Base-by-base conservation (phyloP, 2,888 invertebrate species). In the Ametastegia equiseti region DNA sequence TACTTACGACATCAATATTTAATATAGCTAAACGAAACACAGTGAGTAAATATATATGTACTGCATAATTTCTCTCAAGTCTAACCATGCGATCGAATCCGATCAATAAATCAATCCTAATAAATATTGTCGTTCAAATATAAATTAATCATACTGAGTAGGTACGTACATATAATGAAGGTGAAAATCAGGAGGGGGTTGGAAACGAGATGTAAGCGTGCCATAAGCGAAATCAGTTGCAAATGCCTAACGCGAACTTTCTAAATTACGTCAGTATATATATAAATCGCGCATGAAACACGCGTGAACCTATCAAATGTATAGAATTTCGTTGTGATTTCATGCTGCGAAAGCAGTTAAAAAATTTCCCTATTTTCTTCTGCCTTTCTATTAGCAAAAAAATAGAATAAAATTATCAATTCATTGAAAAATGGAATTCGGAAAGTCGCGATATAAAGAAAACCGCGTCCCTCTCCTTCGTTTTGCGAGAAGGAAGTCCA, bases 401-500 rank as follows among this genome's bases (percentile, higher is more conserved):
- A 78, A 65, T 36, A 81, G 39, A 36, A 57, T 33, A 0, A 33
- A 63, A 27, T 30, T 4, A 7, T 5, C 15, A 2, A 27, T n/a
- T n/a, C n/a, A 15, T 30, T 63, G 27, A 3, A 1, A 33, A 30
- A 63, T 5, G 30, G 33, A 63, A 33, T 3, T 60, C 11, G 77
- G 77, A 42, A 39, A 60, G 39, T 36, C 57, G 77, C 42, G 42
- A 42, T 50, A 7, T 15, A 19, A 19, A 60, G 77, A n/a, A n/a
- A n/a, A 60, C 77, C 57, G 60, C 42, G 15, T 50, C n/a, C 36
- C 42, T 54, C 54, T 39, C n/a, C 4, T 36, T 23, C 23, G 54
- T 36, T 23, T 33, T 19, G 19, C 73, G 77, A 77, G 54, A 27
- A 78, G 86, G 86, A 87, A 86, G 85, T 87, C 84, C 87, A 86